phyloP scores from a whole-genome alignment of 1,140 invertebrate genomes.

The Drosophila novamexicana region DNA sequence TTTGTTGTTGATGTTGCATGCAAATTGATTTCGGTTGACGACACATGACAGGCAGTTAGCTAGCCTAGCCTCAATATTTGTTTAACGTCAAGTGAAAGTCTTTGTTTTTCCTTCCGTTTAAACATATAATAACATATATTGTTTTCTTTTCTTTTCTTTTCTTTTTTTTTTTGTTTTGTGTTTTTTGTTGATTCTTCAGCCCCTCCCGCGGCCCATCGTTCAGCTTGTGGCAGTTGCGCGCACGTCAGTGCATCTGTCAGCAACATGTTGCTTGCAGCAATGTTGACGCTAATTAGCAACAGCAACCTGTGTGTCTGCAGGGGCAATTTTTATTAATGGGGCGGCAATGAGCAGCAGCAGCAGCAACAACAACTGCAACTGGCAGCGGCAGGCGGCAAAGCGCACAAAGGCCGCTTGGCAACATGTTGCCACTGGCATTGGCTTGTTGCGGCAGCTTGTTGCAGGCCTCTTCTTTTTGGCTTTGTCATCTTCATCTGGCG shows the following conservation, averaged over 20 bases:
- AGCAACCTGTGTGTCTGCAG: conserved; percentile 23
- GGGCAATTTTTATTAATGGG: conserved; percentile 42
- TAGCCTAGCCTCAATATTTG: conserved; percentile 60
- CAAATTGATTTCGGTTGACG: conserved; percentile 74
- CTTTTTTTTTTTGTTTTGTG: neutral
- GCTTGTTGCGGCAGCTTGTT: conserved; percentile 53
- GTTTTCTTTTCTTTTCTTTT: conserved; percentile 32
- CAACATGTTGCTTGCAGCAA: conserved; percentile 74
- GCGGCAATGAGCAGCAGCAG: conserved; percentile 55
- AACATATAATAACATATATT: neutral
- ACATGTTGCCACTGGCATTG: conserved; percentile 60
- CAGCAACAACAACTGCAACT: conserved; percentile 25
- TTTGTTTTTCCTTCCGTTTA: conserved; percentile 6
- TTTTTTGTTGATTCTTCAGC: conserved; percentile 26
- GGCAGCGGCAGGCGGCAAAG: conserved; percentile 45
- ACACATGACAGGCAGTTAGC: conserved; percentile 62
- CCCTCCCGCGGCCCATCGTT: neutral
- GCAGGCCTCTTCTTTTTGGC: conserved; percentile 41
- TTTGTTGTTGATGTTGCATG: neutral
- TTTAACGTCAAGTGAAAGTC: conserved; percentile 74
- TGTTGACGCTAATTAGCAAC: conserved; percentile 75
- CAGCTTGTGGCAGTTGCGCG: neutral
- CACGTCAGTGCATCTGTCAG: conserved; percentile 67
- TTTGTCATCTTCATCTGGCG: conserved; percentile 76
- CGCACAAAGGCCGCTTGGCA: conserved; percentile 66